phyloP scores from a whole-genome alignment of 2,888 invertebrate genomes.

The Tryphoninae sp. region DNA sequence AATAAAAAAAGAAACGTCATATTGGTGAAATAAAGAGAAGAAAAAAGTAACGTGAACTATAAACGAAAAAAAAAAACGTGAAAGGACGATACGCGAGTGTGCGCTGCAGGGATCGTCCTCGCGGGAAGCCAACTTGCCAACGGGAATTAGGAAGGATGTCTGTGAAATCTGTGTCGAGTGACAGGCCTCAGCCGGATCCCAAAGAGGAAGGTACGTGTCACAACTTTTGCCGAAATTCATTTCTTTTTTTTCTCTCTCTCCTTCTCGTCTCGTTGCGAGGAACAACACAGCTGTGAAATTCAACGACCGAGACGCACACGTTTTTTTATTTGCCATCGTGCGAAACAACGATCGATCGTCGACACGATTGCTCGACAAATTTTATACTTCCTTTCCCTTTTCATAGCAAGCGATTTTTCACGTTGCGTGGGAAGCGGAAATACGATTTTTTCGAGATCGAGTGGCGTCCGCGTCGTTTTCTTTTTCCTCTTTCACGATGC shows the following conservation, averaged over 20 bases:
- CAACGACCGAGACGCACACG: background rate
- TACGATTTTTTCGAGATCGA: conserved; percentile 10
- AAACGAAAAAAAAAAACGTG: conserved; percentile 38
- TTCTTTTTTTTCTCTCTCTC: conserved; percentile 8
- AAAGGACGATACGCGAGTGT: conserved; percentile 50
- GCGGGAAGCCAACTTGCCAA: conserved; percentile 64
- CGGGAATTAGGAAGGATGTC: conserved; percentile 72
- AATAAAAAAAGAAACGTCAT: conserved; percentile 10
- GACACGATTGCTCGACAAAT: background rate
- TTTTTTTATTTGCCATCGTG: conserved; percentile 6
- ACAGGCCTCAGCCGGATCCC: conserved; percentile 74
- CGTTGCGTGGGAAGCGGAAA: background rate
- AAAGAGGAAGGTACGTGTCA: conserved; percentile 70
- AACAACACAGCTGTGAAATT: conserved; percentile 36
- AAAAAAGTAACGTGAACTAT: conserved; percentile 9
- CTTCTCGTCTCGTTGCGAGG: background rate
- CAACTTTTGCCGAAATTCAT: conserved; percentile 9
- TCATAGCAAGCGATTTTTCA: background rate
- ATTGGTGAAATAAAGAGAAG: conserved; percentile 16
- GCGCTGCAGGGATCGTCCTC: conserved; percentile 55
- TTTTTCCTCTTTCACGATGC: no score
- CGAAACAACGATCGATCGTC: conserved; percentile 13
- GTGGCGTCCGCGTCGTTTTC: background rate
- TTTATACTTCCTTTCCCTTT: background rate
- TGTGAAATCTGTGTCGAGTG: conserved; percentile 76